Percentiles rank a stretch among this genome's conserved stretches.
Conservation (phyloP, 2,797 vertebrate genomes). For the Pipistrellus kuhlii region DNA sequence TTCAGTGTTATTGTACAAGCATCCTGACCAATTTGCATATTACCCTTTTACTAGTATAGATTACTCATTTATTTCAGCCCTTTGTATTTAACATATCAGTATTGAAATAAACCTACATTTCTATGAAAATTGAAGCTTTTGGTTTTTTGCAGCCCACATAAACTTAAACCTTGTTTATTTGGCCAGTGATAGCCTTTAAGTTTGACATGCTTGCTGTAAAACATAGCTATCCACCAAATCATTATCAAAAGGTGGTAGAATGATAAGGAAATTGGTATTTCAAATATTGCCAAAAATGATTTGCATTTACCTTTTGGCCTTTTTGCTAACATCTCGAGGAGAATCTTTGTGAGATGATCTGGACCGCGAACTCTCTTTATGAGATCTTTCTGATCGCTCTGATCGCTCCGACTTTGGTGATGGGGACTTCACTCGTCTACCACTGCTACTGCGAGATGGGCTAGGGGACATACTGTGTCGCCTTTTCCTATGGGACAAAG, state of each 20-base stretch:
- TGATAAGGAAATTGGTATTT: conserved; percentile 41
- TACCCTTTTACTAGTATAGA: too few relatives aligned
- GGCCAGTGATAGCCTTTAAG: too few relatives aligned
- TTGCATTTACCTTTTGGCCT: conserved; percentile 93
- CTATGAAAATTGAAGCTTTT: too few relatives aligned
- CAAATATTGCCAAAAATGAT: conserved; percentile 59
- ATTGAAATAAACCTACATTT: too few relatives aligned
- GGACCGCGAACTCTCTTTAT: conserved; percentile 94
- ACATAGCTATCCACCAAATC: conserved; percentile 50
- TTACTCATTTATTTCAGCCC: too few relatives aligned
- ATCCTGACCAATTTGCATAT: too few relatives aligned
- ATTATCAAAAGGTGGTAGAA: conserved; percentile 51
- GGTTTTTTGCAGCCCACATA: too few relatives aligned
- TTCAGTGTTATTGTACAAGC: too few relatives aligned
- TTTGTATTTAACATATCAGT: too few relatives aligned
- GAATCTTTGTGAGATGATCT: conserved; percentile 97
- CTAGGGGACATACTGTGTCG: conserved; percentile 96
- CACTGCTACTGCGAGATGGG: conserved; percentile 93
- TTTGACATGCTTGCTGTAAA: conserved; percentile 2
- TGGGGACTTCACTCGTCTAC: conserved; percentile 93
- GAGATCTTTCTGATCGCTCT: conserved; percentile 93
- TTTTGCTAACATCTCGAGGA: conserved; percentile 95
- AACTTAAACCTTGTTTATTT: too few relatives aligned
- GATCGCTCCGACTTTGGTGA: conserved; percentile 96
- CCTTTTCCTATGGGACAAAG: conserved; percentile 91